Evolutionary conservation across 2,797 vertebrate species (phyloP).

Genomic region (Bradypodion pumilum): DNA sequence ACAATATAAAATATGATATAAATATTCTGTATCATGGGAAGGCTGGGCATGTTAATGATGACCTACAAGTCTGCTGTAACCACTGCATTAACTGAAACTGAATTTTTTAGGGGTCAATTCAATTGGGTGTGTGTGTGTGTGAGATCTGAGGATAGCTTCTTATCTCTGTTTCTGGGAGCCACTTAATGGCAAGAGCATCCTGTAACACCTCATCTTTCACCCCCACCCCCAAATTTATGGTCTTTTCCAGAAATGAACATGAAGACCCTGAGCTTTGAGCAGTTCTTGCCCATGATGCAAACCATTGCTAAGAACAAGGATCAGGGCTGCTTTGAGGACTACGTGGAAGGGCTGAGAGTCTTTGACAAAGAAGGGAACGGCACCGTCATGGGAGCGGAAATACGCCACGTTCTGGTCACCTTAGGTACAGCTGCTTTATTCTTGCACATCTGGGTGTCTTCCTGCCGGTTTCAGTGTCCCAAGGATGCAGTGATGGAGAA

Average conservation of each 20-base stretch:
- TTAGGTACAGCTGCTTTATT: constrained; percentile 74
- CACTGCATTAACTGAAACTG: not conserved
- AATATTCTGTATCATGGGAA: not conserved
- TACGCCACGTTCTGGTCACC: constrained; percentile 92
- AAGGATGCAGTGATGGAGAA: too few relatives aligned
- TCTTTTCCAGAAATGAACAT: constrained; percentile 84
- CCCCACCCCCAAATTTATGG: not conserved
- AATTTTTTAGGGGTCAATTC: not conserved
- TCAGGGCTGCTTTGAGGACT: constrained; percentile 91
- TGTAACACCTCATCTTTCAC: not conserved
- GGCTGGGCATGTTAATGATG: not conserved
- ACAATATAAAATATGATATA: too few relatives aligned
- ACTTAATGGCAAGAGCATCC: not conserved
- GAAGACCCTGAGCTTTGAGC: constrained; percentile 91
- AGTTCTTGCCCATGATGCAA: constrained; percentile 94
- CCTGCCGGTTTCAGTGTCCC: too few relatives aligned
- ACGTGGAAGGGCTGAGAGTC: constrained; percentile 89
- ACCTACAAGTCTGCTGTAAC: not conserved
- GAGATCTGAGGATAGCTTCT: not conserved
- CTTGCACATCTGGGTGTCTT: not conserved
- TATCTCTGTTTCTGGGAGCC: not conserved
- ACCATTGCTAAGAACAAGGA: constrained; percentile 94
- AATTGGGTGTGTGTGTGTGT: too few relatives aligned
- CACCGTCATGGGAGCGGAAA: constrained; percentile 91
- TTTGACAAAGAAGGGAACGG: constrained; percentile 96